phyloP scores from a whole-genome alignment of 2,797 vertebrate genomes.

The Rousettus madagascariensis region DNA sequence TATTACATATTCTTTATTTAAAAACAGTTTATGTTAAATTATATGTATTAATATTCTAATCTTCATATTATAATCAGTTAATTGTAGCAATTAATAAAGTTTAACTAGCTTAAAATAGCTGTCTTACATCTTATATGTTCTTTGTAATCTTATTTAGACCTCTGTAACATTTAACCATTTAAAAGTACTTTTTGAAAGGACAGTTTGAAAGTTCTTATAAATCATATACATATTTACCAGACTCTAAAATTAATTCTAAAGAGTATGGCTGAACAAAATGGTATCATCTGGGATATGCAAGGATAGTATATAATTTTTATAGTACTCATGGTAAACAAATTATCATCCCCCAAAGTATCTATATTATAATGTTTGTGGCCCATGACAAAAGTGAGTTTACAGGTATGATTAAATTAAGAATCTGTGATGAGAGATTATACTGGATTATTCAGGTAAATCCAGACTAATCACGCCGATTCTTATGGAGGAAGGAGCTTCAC shows the following conservation, averaged over 20 bases:
- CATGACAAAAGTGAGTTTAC: not conserved
- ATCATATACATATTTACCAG: not conserved
- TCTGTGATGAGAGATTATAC: not conserved
- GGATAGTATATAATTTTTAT: not conserved
- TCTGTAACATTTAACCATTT: constrained; percentile 39
- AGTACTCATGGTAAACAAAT: not conserved
- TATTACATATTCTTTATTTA: constrained; percentile 52
- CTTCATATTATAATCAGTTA: constrained; percentile 70
- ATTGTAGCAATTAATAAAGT: constrained; percentile 63
- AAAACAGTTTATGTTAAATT: constrained; percentile 69
- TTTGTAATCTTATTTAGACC: constrained; percentile 36
- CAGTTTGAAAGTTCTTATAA: not conserved
- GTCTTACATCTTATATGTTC: constrained; percentile 44
- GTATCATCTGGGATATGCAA: not conserved
- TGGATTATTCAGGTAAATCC: not conserved
- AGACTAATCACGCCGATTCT: too few species aligned
- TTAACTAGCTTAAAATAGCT: constrained; percentile 60
- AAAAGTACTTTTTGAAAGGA: not conserved
- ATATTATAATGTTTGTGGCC: not conserved
- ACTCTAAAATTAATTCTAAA: not conserved
- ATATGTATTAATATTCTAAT: constrained; percentile 71
- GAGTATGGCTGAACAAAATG: not conserved
- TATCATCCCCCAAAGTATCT: accelerated
- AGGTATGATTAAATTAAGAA: not conserved
- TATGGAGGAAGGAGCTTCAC: not conserved